A percentile compares a stretch with the other conserved stretches of the same genome.
phyloP scores from a whole-genome alignment of 1,140 invertebrate species.

The Scylla paramamosain region DNA sequence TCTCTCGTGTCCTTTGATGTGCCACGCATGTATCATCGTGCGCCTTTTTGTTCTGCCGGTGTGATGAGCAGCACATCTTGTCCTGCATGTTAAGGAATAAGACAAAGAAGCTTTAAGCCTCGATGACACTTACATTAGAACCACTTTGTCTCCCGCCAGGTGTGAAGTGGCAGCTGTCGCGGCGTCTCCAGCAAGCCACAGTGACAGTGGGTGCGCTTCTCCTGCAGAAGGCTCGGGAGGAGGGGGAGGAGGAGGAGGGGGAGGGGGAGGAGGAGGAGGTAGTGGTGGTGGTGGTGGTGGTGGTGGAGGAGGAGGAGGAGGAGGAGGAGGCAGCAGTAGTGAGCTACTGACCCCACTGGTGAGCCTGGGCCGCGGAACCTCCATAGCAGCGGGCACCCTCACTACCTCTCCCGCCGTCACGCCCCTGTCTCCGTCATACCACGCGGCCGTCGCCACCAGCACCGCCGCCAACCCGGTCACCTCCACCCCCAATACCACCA shows the following conservation, averaged over 20 bases:
- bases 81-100: too few species aligned
- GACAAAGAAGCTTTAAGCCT: too few species aligned
- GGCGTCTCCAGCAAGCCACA: conserved; percentile 69
- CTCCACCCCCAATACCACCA: conserved; percentile 45
- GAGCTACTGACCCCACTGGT: conserved; percentile 56
- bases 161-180: conserved; percentile 64
- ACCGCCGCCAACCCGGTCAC: conserved; percentile 45
- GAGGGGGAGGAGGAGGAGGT: conserved; percentile 40
- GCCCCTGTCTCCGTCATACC: conserved; percentile 58
- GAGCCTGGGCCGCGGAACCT: conserved; percentile 48
- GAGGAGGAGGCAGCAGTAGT: conserved; percentile 30
- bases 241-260: conserved; percentile 60
- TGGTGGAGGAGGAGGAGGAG: conserved; percentile 49
- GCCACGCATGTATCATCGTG: too few species aligned
- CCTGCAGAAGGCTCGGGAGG: conserved; percentile 61
- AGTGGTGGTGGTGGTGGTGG: conserved; percentile 48
- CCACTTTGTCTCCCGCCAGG: not conserved
- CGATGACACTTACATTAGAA: too few species aligned
- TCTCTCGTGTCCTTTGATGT: too few species aligned
- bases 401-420: conserved; percentile 58
- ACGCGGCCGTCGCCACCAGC: conserved; percentile 47
- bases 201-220: conserved; percentile 69
- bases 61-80: too few species aligned
- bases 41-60: too few species aligned
- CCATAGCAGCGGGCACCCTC: conserved; percentile 54